Evolutionary conservation across 1,140 invertebrate genomes (phyloP).

Genomic region (Habropoda laboriosa): DNA sequence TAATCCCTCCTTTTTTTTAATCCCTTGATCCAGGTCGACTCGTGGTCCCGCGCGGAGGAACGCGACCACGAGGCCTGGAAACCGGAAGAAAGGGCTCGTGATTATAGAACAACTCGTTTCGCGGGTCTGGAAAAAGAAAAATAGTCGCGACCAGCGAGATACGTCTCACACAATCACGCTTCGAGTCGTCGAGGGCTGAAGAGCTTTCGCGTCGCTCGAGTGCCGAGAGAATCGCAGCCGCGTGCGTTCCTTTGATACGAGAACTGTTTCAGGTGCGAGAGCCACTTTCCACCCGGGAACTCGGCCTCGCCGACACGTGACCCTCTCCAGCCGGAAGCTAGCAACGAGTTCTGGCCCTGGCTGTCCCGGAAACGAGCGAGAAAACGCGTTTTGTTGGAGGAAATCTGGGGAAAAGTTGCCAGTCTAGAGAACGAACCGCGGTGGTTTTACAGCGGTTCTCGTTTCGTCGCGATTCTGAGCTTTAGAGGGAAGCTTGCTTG

Average conservation of each 20-base stretch:
- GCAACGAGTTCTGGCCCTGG: not conserved
- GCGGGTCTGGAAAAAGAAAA: not conserved
- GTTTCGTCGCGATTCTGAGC: too few relatives aligned
- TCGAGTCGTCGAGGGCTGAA: not conserved
- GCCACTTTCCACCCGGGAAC: not conserved
- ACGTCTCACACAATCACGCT: not conserved
- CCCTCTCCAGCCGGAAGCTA: not conserved
- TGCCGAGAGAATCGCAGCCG: constrained; percentile 6
- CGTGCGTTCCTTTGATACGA: not conserved
- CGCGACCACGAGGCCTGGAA: too few relatives aligned
- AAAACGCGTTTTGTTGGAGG: not conserved
- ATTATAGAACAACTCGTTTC: not conserved
- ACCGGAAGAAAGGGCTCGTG: too few relatives aligned
- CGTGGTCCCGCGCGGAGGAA: too few relatives aligned
- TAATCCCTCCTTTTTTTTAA: too few relatives aligned
- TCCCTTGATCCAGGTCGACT: too few relatives aligned
- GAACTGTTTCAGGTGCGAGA: constrained; percentile 23
- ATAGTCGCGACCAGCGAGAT: not conserved
- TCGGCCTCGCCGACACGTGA: not conserved
- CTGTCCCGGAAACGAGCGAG: not conserved
- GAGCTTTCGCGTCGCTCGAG: not conserved
- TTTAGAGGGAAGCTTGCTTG: too few relatives aligned
- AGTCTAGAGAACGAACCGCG: not conserved
- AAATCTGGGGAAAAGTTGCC: too few relatives aligned
- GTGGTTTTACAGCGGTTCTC: not conserved